Conservation (phyloP, 1,140 invertebrate species). For the Sycobia sp. region DNA sequence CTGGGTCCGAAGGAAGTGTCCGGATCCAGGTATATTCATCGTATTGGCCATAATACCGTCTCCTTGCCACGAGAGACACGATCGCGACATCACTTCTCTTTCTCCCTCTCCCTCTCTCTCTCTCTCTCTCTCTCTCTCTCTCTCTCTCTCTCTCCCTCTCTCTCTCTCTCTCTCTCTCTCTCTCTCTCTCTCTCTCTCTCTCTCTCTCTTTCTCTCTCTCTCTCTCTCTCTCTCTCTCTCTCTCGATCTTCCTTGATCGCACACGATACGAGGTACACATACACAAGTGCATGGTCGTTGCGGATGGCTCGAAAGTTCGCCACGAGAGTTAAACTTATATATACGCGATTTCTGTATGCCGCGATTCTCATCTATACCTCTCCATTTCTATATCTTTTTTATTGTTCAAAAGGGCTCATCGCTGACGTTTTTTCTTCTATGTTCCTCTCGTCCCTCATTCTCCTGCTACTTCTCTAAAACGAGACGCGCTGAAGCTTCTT, state of each 20-base stretch:
- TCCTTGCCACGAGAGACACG: slow-evolving; percentile 7
- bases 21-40: slow-evolving; percentile 30
- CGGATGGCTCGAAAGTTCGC: too few species aligned
- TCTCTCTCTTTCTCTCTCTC: slow-evolving; percentile 20
- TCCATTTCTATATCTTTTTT: too few species aligned
- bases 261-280: too few species aligned
- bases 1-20: slow-evolving; percentile 27
- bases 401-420: too few species aligned
- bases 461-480: background rate
- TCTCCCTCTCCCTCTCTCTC: background rate
- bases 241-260: too few species aligned
- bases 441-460: background rate
- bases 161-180: background rate
- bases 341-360: too few species aligned
- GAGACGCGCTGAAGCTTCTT: background rate
- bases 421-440: too few species aligned
- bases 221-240: too few species aligned
- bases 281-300: too few species aligned
- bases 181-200: too few species aligned
- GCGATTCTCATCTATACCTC: too few species aligned
- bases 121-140: background rate
- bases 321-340: too few species aligned
- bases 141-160: slow-evolving; percentile 2
- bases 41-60: slow-evolving; percentile 26
- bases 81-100: background rate